A percentile compares a stretch with the other conserved stretches of the same genome.
phyloP scores from a whole-genome alignment of 1,140 invertebrate species.

The Teleogryllus occipitalis region DNA sequence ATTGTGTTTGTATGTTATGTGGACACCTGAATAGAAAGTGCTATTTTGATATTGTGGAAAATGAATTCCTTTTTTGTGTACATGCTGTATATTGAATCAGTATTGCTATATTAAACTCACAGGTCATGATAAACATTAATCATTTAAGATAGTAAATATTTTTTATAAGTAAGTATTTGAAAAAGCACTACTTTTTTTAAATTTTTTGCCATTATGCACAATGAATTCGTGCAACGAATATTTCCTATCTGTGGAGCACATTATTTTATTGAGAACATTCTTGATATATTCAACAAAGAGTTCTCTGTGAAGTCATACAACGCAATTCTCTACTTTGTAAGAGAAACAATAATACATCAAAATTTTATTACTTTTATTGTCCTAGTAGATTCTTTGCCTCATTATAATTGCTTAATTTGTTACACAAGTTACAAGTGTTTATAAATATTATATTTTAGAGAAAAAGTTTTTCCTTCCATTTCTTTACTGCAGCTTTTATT shows the following conservation, averaged over 20 bases:
- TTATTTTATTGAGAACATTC: not conserved
- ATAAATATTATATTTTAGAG: no score
- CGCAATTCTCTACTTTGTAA: slow-evolving; percentile 5
- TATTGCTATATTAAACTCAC: not conserved
- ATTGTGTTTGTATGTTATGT: not conserved
- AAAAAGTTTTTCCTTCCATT: no score
- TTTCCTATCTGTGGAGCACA: not conserved
- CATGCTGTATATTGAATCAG: not conserved
- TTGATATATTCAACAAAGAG: not conserved
- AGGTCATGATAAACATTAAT: not conserved
- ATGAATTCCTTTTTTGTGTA: no score
- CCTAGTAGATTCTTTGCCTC: not conserved
- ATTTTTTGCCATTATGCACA: slow-evolving; percentile 3
- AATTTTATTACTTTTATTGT: not conserved
- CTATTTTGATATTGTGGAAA: not conserved
- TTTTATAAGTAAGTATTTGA: not conserved
- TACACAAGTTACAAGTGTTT: no score
- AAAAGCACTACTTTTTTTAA: not conserved
- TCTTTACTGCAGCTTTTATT: no score
- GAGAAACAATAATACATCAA: not conserved
- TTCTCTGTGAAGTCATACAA: not conserved
- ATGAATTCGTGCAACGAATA: slow-evolving; percentile 15
- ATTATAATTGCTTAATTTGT: not conserved
- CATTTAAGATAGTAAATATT: not conserved
- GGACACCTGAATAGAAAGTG: slow-evolving; percentile 1